Base-by-base conservation (phyloP, 2,888 invertebrate genomes). In the Amaurobius ferox region DNA sequence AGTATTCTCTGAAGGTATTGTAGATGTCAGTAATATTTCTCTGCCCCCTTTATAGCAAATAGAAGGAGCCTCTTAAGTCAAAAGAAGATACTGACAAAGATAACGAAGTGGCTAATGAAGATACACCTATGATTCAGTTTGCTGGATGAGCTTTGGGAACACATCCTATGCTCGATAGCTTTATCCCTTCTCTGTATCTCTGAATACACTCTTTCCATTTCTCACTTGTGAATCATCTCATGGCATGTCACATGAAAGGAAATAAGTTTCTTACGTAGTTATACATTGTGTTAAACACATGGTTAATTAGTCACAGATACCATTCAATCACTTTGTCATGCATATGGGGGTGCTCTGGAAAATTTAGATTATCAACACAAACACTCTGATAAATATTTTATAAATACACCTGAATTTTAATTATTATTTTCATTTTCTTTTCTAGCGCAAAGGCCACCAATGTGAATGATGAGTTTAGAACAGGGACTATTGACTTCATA, bases 41-140 rank as follows among this genome's bases (percentile, higher is more conserved):
- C 61, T 78, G 78, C 68, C 44, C 74, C 73, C 73, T 81, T 81
- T 87, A n/a, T n/a, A 87, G 87, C 87, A 80, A 87, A 80, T 80
- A 87, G 80, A 87, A 87, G 74, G 87, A 87, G 70, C 81, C 76
- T 74, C 66, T 87, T 35, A 80, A 87, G 78, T 55, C 62, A 64
- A 76, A 64, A 29, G 79, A 83, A 83, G 87, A 83, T 16, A 66
- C 79, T 67, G 83, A 87, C 28, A 86, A 79, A 78, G 71, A 71
- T 66, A 77, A 81, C 30, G 81, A 87, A 66, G 87, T 79, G 48
- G 87, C 79, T 74, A 87, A 68, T 74, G 87, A 87, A 83, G 87
- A 87, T 66, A 87, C 87, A 9, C 87, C 87, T 19, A 87, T 87
- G 87, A 87, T 87, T 79, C 72, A 79, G 29, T 71, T 79, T 55